Base-by-base conservation (phyloP, 2,797 vertebrate genomes). In the Cheirogaleus major region DNA sequence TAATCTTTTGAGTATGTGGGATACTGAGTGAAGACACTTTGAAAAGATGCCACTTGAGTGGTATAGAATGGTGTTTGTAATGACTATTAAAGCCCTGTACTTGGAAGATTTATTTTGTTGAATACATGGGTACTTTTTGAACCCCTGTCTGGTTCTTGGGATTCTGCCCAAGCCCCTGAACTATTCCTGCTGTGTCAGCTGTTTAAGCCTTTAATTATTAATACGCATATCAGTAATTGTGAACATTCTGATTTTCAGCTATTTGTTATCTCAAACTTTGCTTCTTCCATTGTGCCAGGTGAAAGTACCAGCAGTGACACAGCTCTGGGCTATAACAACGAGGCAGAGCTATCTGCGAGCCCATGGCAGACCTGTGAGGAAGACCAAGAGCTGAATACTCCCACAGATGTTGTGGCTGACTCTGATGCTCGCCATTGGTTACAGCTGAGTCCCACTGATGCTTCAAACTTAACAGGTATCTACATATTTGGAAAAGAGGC, bases 251-350 rank as follows among this genome's bases (percentile, higher is more conserved):
- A 0, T 91, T 83, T 72, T 89, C 70, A 83, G 32, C 63, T 73
- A 22, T 61, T 38, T 52, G 61, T 76, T n/a, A 5, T 90, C n/a
- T 92, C 50, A 95, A 55, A 67, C 27, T 93, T 52, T 72, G 7
- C 11, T 90, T 83, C 69, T 95, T 70, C 52, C 1, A 0, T 95
- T 75, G 13, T 95, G 41, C 52, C 95, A 99, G 99, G 99, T 98
- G 99, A 99, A 97, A 99, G 99, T 25, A 80, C 99, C 78, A 99
- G 99, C 98, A 99, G 99, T 2, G 99, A 99, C 94, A 98, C 98
- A 0, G 99, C 99, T 89, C 98, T 99, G 85, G 99, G 99, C 97
- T 99, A 98, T 97, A 98, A 98, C 59, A 99, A 98, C 0, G 99
- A 99, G 35, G 95, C 98, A 3, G 99, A 99, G 57, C 98, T 99